These are phyloP conservation scores for Villa cingulata DNA, from an alignment of 2,888 invertebrate species.

Conservation along the genomic window DNA sequence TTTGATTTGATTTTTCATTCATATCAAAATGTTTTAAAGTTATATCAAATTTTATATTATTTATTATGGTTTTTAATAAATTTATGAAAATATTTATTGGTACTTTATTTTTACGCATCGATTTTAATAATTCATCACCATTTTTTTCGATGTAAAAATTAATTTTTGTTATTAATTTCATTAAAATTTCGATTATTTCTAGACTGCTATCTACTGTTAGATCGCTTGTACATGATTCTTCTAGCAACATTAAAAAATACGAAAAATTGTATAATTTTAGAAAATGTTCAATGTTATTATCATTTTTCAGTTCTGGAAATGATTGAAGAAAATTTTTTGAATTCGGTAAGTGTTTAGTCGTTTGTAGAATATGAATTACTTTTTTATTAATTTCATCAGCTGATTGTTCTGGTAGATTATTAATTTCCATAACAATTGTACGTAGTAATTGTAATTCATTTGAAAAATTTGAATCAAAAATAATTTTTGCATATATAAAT, in stretches of 20 bases:
- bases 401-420: slow-evolving; percentile 16
- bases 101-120: slow-evolving; percentile 37
- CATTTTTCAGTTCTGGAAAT: slow-evolving; percentile 23
- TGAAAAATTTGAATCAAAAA: slow-evolving; percentile 22
- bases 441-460: slow-evolving; percentile 6
- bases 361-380: too few relatives aligned
- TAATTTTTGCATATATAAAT: slow-evolving; percentile 35
- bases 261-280: slow-evolving; percentile 19
- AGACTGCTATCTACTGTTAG: slow-evolving; percentile 7
- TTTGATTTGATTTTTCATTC: slow-evolving; percentile 8
- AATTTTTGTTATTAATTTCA: slow-evolving; percentile 16
- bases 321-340: slow-evolving; percentile 21
- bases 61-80: slow-evolving; percentile 40
- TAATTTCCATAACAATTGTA: slow-evolving; percentile 19
- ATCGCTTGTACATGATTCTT: background rate
- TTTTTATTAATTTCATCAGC: background rate
- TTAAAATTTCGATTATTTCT: slow-evolving; percentile 19
- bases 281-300: slow-evolving; percentile 16
- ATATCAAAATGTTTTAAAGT: slow-evolving; percentile 20
- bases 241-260: slow-evolving; percentile 24
- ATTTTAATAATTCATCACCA: slow-evolving; percentile 27
- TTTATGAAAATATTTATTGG: slow-evolving; percentile 44
- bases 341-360: slow-evolving; percentile 13
- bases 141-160: slow-evolving; percentile 14
- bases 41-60: slow-evolving; percentile 32